These are phyloP conservation scores for Pseudopodoces humilis DNA, from an alignment of 2,113 vertebrate genomes.

Conservation along the genomic window DNA sequence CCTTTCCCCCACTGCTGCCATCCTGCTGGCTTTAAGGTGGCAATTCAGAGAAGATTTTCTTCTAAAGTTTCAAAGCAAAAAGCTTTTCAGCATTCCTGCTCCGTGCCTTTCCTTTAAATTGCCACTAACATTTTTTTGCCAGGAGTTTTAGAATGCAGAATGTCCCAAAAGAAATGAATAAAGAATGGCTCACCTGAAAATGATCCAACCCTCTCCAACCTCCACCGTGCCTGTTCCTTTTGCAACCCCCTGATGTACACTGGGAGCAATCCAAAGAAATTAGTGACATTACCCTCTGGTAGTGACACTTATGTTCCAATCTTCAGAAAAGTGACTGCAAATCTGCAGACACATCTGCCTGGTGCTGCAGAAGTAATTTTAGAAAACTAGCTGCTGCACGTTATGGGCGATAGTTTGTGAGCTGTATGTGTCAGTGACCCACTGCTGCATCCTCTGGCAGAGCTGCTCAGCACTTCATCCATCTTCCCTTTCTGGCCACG, in stretches of 20 bases:
- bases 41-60: neutral
- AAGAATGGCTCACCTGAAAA: neutral
- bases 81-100: neutral
- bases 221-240: neutral
- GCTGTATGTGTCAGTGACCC: neutral
- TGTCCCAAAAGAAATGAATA: neutral
- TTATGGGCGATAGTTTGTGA: neutral
- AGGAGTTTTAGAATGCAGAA: neutral
- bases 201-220: neutral
- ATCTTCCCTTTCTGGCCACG: neutral
- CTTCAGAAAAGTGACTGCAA: constrained; percentile 2
- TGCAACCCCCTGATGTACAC: neutral
- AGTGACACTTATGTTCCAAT: constrained; percentile 18
- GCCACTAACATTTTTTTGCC: neutral
- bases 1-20: rapidly evolving
- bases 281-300: constrained; percentile 22
- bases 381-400: neutral
- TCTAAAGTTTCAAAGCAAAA: neutral
- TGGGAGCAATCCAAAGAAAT: constrained; percentile 28
- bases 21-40: neutral
- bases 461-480: neutral
- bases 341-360: neutral
- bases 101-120: neutral
- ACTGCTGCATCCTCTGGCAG: neutral
- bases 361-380: constrained; percentile 11